Evolutionary conservation across 2,113 vertebrate species (phyloP), one percentile per base, ranked within the genome.

Genomic region (Rhabdornis inornatus): DNA sequence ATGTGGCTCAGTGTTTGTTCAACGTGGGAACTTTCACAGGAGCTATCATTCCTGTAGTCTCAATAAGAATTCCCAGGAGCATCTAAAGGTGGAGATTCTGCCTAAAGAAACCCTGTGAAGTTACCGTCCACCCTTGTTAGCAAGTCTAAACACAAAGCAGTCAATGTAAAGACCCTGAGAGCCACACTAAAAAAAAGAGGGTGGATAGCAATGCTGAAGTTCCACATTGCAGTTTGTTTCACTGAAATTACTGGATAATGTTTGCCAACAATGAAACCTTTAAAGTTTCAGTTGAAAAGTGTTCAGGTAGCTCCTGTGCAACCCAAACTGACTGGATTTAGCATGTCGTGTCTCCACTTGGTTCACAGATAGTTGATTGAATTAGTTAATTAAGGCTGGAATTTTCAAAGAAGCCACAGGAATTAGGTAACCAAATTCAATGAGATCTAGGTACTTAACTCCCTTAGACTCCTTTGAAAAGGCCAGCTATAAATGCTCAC

Each of bases 371-470:
- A 91, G 77, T 84, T 93, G 81, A 89, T 39, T 89, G 87, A 92
- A 71, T 79, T 86, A 77, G 68, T 93, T 93, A 95, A 97, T 97
- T 94, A 94, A 72, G 57, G 31, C 22, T 87, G 77, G 65, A 84
- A 92, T 91, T 97, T 97, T 95, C 95, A 96, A 96, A 97, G 94
- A 84, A 87, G 83, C 94, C 96, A 89, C 85, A 89, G 64, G 87
- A 94, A 94, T 95, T 94, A 95, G 40, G 92, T 96, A 97, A 91
- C 86, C 86, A 97, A 95, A 96, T 94, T 84, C 89, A 95, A 61
- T 79, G 72, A 84, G 74, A 92, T 91, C 79, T 85, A 87, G 44
- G 44, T 87, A 61, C 75, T 89, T 87, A 91, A 87, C 65, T 91
- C 70, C 45, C 70, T 89, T 65, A 45, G 74, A 92, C 37, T 91